Conservation (phyloP, 2,797 vertebrate species). For the Rachycentron canadum region DNA sequence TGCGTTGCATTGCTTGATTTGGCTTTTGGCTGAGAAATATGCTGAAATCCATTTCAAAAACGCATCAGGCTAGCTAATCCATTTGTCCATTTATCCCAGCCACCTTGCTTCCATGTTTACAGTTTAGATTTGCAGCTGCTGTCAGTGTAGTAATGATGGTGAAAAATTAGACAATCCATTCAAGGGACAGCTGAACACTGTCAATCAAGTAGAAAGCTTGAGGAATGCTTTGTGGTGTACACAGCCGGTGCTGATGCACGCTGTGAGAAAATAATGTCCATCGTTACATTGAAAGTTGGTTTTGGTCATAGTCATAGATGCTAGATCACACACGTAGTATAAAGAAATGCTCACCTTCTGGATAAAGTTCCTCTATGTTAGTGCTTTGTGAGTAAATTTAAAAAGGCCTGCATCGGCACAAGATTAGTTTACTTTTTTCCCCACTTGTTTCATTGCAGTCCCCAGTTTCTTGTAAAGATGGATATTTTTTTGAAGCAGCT, state of each 20-base stretch:
- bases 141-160: constrained; percentile 24
- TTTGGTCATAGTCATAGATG: too few species aligned
- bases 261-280: constrained; percentile 48
- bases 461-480: constrained; percentile 38
- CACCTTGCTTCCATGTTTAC: constrained; percentile 64
- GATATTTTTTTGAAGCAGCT: constrained; percentile 43
- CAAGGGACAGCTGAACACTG: constrained; percentile 32
- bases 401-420: not conserved
- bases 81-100: constrained; percentile 40
- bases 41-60: constrained; percentile 57
- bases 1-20: constrained; percentile 51
- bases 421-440: not conserved
- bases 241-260: constrained; percentile 26
- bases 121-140: constrained; percentile 50
- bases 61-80: constrained; percentile 36
- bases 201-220: constrained; percentile 56
- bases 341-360: not conserved
- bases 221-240: constrained; percentile 37
- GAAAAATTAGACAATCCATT: constrained; percentile 66
- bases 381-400: not conserved
- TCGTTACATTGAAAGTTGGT: constrained; percentile 37
- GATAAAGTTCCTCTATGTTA: not conserved
- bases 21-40: constrained; percentile 40
- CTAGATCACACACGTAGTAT: not conserved
- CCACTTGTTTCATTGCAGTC: not conserved